Conservation (phyloP, 1,140 invertebrate species). For the Bombus breviceps region DNA sequence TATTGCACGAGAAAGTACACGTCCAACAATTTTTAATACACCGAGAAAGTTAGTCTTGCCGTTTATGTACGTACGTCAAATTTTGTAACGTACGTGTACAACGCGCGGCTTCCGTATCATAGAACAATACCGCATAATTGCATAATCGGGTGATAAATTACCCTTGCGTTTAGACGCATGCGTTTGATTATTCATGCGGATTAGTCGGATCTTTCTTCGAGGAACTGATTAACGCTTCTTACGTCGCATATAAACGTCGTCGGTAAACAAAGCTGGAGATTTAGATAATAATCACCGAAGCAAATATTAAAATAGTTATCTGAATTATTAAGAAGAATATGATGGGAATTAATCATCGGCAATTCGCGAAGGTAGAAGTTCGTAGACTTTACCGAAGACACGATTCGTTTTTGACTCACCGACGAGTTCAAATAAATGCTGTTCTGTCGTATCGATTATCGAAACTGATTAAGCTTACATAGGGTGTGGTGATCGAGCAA, state of each 20-base stretch:
- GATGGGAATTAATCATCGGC: too few relatives aligned
- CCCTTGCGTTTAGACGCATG: not conserved
- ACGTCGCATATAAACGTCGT: not conserved
- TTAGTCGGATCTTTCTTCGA: slow-evolving; percentile 13
- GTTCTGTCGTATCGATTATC: not conserved
- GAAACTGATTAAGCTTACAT: not conserved
- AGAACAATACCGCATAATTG: not conserved
- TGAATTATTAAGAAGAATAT: too few relatives aligned
- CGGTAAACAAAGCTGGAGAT: not conserved
- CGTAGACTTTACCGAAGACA: too few relatives aligned
- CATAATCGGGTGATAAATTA: slow-evolving; percentile 9
- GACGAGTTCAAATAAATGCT: not conserved
- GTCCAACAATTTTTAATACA: not conserved
- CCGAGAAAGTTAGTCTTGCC: not conserved
- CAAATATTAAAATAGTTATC: too few relatives aligned
- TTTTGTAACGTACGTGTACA: not conserved
- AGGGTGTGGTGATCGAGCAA: not conserved
- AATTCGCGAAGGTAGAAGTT: too few relatives aligned
- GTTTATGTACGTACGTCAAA: not conserved
- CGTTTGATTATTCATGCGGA: not conserved
- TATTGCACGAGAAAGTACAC: rapidly evolving
- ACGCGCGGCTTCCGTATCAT: not conserved
- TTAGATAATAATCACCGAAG: not conserved
- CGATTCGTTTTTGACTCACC: too few relatives aligned
- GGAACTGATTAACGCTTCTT: slow-evolving; percentile 8